Percentiles rank a stretch among this genome's conserved stretches.
Evolutionary conservation across 2,888 invertebrate species (phyloP).

Genomic region (Drosophila yooni): DNA sequence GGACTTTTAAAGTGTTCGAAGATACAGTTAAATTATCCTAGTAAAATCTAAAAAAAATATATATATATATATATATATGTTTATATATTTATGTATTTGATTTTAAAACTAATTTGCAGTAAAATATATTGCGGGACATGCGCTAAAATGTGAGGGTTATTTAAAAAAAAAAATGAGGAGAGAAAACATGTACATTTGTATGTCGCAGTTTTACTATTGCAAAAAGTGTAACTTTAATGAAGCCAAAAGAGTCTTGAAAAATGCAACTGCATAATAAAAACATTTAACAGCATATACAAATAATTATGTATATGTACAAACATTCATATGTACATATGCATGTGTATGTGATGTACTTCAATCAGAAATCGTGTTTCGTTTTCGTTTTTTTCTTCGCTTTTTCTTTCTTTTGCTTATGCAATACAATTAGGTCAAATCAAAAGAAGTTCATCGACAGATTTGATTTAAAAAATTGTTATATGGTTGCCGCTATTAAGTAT

Average conservation of each 20-base stretch:
- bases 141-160: conserved; percentile 41
- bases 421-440: conserved; percentile 55
- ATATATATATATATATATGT: conserved; percentile 27
- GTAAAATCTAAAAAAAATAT: conserved; percentile 66
- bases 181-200: conserved; percentile 23
- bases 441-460: conserved; percentile 49
- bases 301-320: conserved; percentile 16
- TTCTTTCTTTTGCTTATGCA: conserved; percentile 25
- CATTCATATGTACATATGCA: conserved; percentile 11
- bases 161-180: conserved; percentile 10
- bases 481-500: conserved; percentile 46
- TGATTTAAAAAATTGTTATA: conserved; percentile 43
- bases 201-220: conserved; percentile 23
- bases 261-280: conserved; percentile 73
- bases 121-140: conserved; percentile 49
- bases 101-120: conserved; percentile 43
- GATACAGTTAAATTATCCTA: conserved; percentile 71
- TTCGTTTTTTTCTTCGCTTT: conserved; percentile 5
- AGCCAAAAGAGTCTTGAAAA: conserved; percentile 67
- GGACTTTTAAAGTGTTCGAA: conserved; percentile 81
- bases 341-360: conserved; percentile 25
- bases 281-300: conserved; percentile 51
- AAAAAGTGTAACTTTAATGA: conserved; percentile 38
- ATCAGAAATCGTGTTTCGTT: conserved; percentile 14
- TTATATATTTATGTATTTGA: conserved; percentile 21